These are phyloP conservation scores for Synanthedon formicaeformis DNA, from an alignment of 2,888 invertebrate genomes.

Conservation along the genomic window DNA sequence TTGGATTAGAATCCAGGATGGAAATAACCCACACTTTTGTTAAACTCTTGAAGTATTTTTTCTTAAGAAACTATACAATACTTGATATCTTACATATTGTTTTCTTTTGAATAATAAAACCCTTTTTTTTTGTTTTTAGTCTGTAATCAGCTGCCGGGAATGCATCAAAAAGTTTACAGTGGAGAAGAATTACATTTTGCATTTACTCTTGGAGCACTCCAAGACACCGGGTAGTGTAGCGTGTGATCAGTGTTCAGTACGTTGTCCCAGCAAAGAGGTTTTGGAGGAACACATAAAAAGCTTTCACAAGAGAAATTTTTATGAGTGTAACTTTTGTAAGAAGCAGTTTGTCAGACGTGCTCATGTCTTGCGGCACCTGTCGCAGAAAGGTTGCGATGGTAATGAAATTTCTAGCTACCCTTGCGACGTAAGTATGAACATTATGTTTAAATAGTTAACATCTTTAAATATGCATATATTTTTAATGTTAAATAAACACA, in stretches of 20 bases:
- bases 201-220: conserved; percentile 78
- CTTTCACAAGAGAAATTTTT: conserved; percentile 63
- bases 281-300: conserved; percentile 77
- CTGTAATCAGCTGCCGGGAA: conserved; percentile 44
- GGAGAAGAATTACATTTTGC: conserved; percentile 74
- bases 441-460: not conserved
- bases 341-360: conserved; percentile 81
- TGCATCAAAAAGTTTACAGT: conserved; percentile 82
- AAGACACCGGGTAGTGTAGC: conserved; percentile 66
- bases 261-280: conserved; percentile 73
- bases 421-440: conserved; percentile 41
- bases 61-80: no score
- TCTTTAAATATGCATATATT: no score
- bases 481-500: no score
- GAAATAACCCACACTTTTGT: no score
- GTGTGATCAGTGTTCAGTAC: conserved; percentile 76
- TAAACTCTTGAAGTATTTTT: no score
- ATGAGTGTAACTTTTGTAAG: conserved; percentile 76
- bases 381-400: conserved; percentile 78
- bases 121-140: not conserved
- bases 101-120: no score
- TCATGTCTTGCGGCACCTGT: conserved; percentile 78
- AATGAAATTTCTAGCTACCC: conserved; percentile 21
- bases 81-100: no score
- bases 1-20: no score